Percentiles rank a stretch among this genome's conserved stretches.
Evolutionary conservation across 2,113 vertebrate species (phyloP).

Genomic region (Tenebrosternarchus preto): DNA sequence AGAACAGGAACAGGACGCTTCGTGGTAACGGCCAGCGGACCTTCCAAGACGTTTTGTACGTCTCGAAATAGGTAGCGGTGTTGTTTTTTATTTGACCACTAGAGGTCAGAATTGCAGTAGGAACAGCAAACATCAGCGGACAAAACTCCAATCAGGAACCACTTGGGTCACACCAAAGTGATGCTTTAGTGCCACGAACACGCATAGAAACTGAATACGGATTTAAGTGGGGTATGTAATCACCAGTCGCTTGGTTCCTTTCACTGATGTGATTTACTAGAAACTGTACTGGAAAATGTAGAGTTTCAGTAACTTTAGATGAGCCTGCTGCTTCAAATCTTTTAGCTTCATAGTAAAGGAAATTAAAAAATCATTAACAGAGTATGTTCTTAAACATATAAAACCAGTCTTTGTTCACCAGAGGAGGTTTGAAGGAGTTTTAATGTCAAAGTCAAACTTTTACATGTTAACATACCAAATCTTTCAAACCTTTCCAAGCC

Average conservation of each 20-base stretch:
- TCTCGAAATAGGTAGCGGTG: not conserved
- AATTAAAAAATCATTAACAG: too few relatives aligned
- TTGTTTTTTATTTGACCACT: not conserved
- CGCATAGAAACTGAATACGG: too few relatives aligned
- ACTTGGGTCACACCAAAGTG: not conserved
- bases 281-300: too few relatives aligned
- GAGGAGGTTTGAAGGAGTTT: conserved; percentile 70
- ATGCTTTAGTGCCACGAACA: not conserved
- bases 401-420: not conserved
- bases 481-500: conserved; percentile 59
- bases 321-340: too few relatives aligned
- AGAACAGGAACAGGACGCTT: not conserved
- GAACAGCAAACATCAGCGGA: not conserved
- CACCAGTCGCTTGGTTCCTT: too few relatives aligned
- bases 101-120: not conserved
- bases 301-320: too few relatives aligned
- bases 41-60: not conserved
- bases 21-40: not conserved
- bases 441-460: conserved; percentile 81
- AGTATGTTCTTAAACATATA: too few relatives aligned
- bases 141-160: not conserved
- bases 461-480: conserved; percentile 77
- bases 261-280: too few relatives aligned
- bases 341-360: too few relatives aligned
- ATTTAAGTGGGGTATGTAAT: too few relatives aligned